These are phyloP conservation scores for Hoplostethus mediterraneus DNA, from an alignment of 2,797 vertebrate genomes.

Conservation along the genomic window DNA sequence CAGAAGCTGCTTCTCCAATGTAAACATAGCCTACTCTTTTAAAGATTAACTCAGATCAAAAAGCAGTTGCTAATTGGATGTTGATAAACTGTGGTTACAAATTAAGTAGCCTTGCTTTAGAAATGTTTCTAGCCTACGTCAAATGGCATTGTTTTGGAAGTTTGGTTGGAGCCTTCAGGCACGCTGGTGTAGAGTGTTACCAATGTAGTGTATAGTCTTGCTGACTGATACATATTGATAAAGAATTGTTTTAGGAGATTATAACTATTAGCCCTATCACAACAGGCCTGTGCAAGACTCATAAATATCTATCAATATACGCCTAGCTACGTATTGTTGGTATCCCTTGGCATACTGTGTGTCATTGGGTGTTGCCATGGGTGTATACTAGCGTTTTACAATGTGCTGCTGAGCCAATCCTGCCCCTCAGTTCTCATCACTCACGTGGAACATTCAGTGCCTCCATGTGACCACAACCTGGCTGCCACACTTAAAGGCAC, in stretches of 20 bases:
- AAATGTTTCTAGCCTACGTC: not conserved
- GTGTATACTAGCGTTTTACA: not conserved
- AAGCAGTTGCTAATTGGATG: not conserved
- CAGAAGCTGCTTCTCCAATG: not conserved
- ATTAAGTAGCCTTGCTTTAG: no score
- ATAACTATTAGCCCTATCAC: not conserved
- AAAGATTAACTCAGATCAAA: not conserved
- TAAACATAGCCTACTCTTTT: not conserved
- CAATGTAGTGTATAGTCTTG: not conserved
- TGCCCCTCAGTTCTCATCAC: slow-evolving; percentile 46
- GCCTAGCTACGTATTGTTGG: not conserved
- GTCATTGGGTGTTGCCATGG: slow-evolving; percentile 12
- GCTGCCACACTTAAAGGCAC: slow-evolving; percentile 61
- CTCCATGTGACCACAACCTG: slow-evolving; percentile 55
- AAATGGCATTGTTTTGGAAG: not conserved
- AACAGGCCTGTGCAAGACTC: no score
- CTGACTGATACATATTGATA: not conserved
- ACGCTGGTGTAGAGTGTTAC: not conserved
- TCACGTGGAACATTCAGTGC: slow-evolving; percentile 46
- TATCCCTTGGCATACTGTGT: not conserved
- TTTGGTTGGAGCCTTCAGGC: no score
- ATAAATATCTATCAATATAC: not conserved
- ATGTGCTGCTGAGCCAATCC: slow-evolving; percentile 11
- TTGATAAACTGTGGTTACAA: not conserved
- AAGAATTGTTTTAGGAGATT: not conserved